Evolutionary conservation across 2,113 vertebrate species (phyloP), one percentile per base, ranked within the genome.

Genomic region (Mobula birostris): DNA sequence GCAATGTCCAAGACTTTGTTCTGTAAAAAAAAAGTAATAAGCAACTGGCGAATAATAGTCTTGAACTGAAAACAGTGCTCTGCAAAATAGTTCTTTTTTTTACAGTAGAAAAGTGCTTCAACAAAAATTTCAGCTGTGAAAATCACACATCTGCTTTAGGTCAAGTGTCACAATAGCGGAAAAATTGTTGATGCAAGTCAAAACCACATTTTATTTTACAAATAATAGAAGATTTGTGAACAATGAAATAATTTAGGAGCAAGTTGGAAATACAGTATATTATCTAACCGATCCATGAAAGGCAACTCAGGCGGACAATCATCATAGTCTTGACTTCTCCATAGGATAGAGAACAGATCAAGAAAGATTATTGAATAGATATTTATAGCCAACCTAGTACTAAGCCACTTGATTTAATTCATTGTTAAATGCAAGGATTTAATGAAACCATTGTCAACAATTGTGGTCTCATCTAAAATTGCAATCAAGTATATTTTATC

Each of bases 61-160:
- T 90, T n/a, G 61, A 61, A 68, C 32, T 66, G 32, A 68, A 90
- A 90, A 6, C 58, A 68, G 85, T 19, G 29, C 61, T 19, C 85
- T 17, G 5, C 4, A 66, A 90, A 90, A 66, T 90, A 90, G 29
- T n/a, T 66, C 48, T 48, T 66, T 68, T 88, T 66, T 32, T 68
- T 66, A 15, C 61, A 32, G 61, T 12, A 90, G 6, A 66, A 56
- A 90, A 32, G 29, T 90, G 29, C 66, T 90, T 90, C 85, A 68
- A 90, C 66, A 90, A 90, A 68, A 90, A 15, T n/a, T 63, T 61
- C 58, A 24, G 83, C 83, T 88, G 56, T 88, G 83, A 88, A 88
- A 63, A 88, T 90, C 61, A 90, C 85, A 90, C 85, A 90, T 90
- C 85, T 90, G 85, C 58, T 32, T 66, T 8, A 90, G 15, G 85